Evolutionary conservation across 1,140 invertebrate genomes (phyloP), one percentile per base, ranked within the genome.

Genomic region (Drosophila guanche): DNA sequence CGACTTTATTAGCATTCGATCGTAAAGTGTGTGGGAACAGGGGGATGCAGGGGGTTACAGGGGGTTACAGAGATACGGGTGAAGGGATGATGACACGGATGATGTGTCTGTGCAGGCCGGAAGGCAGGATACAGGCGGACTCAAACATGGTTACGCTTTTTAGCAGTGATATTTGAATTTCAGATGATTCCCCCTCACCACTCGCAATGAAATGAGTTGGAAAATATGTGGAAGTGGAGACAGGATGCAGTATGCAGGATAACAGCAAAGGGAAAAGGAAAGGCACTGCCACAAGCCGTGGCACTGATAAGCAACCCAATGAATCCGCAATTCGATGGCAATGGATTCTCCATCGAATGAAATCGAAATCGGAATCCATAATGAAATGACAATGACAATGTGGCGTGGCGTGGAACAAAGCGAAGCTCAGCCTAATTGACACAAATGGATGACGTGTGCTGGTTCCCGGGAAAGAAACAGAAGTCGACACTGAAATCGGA

Each of bases 1-100:
- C 88, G 69, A 50, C 73, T 86, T 90, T 88, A 89, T 90, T 90
- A 90, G 89, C 89, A 74, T 79, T 75, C 73, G 81, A 90, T 90
- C 78, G 60, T 86, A 80, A 71, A 81, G 4, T 22, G 4, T 14
- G 12, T 5, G 10, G 22, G 16, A 43, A 6, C 27, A 33, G 25
- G 23, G 7, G 20, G 25, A 51, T 33, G 33, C 53, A 60, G 53
- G 27, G 33, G 42, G 7, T 0, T 8, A 12, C 37, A 25, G 22
- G 23, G 12, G 12, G 33, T 43, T 33, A 37, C 57, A 60, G 50
- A 23, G 33, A 33, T 33, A 10, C 10, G 29, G 8, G 4, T 33
- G 29, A 33, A 10, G 33, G 42, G 47, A 80, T 47, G 67, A 81
- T 54, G 51, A 51, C 56, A 43, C 46, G 60, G 51, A 52, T 57